These are phyloP conservation scores for Sisor rabdophorus DNA, from an alignment of 2,113 vertebrate genomes.

Conservation along the genomic window DNA sequence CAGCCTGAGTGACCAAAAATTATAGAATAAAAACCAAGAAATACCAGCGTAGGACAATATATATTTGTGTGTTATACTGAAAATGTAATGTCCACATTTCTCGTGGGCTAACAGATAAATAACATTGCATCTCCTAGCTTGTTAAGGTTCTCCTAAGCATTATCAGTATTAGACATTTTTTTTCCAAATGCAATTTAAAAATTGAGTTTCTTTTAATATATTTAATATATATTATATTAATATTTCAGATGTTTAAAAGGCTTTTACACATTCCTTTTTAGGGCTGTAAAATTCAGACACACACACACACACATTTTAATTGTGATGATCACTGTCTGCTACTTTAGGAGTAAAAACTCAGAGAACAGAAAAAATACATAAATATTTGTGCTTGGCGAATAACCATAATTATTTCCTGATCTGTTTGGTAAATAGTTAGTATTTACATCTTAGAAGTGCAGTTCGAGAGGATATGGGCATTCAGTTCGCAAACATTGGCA, in stretches of 20 bases:
- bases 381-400: not conserved
- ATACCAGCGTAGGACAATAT: constrained; percentile 1
- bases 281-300: no score
- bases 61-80: constrained; percentile 9
- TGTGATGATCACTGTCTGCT: not conserved
- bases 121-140: not conserved
- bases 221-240: no score
- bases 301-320: not conserved
- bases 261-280: no score
- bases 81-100: constrained; percentile 6
- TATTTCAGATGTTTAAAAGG: no score
- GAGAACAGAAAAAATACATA: not conserved
- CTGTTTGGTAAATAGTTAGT: not conserved
- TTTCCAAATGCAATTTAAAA: no score
- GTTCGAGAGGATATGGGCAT: not conserved
- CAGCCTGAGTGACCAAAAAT: constrained; percentile 5
- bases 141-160: not conserved
- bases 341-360: not conserved
- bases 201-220: not conserved
- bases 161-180: not conserved
- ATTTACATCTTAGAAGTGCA: constrained; percentile 9
- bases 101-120: not conserved
- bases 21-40: not conserved
- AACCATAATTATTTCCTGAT: not conserved
- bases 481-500: not conserved